Evolutionary conservation across 1,140 invertebrate genomes (phyloP).

Genomic region (Meteorus sp.): DNA sequence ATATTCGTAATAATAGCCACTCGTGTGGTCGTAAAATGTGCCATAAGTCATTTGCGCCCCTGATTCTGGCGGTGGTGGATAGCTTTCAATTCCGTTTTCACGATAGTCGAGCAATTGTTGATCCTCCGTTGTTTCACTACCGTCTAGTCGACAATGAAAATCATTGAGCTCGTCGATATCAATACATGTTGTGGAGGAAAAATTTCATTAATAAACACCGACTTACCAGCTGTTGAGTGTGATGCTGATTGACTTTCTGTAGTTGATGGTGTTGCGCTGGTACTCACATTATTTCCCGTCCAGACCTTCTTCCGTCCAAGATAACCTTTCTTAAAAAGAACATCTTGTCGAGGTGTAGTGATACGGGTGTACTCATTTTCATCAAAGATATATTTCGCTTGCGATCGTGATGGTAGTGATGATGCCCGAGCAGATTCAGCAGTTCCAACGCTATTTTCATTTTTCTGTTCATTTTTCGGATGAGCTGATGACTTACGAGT

Average conservation of each 20-base stretch:
- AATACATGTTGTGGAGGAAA: background rate
- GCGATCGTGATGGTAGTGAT: conserved; percentile 38
- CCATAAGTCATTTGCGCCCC: conserved; percentile 44
- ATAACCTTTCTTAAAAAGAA: conserved; percentile 75
- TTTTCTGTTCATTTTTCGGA: conserved; percentile 29
- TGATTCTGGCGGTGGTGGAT: conserved; percentile 35
- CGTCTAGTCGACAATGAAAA: conserved; percentile 38
- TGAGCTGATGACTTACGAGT: conserved; percentile 33
- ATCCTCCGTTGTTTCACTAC: conserved; percentile 55
- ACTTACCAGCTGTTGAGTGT: conserved; percentile 55
- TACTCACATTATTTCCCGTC: conserved; percentile 46
- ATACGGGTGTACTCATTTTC: conserved; percentile 72
- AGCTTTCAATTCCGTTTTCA: conserved; percentile 39
- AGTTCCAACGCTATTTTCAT: conserved; percentile 38
- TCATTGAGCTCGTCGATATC: background rate
- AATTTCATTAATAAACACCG: background rate
- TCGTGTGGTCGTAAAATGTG: conserved; percentile 51
- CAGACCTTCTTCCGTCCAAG: conserved; percentile 64
- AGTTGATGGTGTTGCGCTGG: conserved; percentile 56
- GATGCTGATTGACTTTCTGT: conserved; percentile 57
- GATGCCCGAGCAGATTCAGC: conserved; percentile 35
- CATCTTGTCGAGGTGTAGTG: conserved; percentile 70
- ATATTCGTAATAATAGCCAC: conserved; percentile 55
- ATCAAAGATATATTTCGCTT: conserved; percentile 51
- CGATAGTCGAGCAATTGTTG: conserved; percentile 48